phyloP scores from a whole-genome alignment of 2,113 vertebrate genomes.

The Colius striatus region DNA sequence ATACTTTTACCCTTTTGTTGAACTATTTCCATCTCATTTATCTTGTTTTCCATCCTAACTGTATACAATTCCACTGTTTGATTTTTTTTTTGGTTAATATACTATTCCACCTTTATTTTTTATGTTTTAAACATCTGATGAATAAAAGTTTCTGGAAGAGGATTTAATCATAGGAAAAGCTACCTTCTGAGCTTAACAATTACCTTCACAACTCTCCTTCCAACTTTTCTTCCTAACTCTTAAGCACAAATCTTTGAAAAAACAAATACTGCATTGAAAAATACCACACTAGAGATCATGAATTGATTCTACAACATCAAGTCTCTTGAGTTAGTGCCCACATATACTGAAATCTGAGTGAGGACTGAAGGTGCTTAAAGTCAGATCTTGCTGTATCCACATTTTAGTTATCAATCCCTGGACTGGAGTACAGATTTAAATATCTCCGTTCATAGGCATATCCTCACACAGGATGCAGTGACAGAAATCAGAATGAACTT shows the following conservation, averaged over 20 bases:
- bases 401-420: neutral
- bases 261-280: neutral
- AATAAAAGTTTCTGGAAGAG: conserved; percentile 4
- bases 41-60: conserved; percentile 21
- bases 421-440: neutral
- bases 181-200: neutral
- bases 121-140: conserved; percentile 32
- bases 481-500: neutral
- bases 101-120: conserved; percentile 13
- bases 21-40: conserved; percentile 15
- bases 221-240: neutral
- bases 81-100: neutral
- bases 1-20: neutral
- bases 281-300: neutral
- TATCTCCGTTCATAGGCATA: neutral
- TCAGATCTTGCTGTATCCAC: neutral
- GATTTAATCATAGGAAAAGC: neutral
- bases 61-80: neutral
- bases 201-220: neutral
- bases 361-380: neutral
- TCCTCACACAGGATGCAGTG: neutral
- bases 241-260: neutral
- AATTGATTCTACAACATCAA: neutral
- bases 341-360: neutral
- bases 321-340: neutral